Evolutionary conservation across 2,888 invertebrate genomes (phyloP), one percentile per base, ranked within the genome.

Genomic region (Oxystoma pomonae): DNA sequence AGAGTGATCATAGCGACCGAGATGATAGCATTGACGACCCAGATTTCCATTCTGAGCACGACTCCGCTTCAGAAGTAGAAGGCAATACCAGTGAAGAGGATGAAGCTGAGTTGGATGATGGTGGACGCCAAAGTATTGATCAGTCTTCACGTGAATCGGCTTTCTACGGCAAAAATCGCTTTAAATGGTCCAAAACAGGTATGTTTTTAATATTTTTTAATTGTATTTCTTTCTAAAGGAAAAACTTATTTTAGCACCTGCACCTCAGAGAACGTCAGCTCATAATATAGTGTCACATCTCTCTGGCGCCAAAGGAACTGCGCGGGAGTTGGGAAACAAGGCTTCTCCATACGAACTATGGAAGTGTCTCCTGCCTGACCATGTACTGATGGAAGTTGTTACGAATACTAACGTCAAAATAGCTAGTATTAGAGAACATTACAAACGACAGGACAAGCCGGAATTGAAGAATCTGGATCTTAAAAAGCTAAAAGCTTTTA

Each of bases 91-190:
- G 35, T 35, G 35, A 35, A 3, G 35, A 35, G 35, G 35, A 35
- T 35, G 35, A 35, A 3, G 35, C 35, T 12, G 35, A 35, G 35
- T 35, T 35, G 35, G 35, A 35, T 3, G 35, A 35, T 35, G 35
- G 35, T 35, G 35, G 35, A 35, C 3, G 35, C 35, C 5, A 3
- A 35, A 35, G 35, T 35, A 35, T 3, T 35, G 35, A 35, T 35
- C 35, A 35, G 3, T 35, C 35, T 35, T 35, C 35, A 35, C 35
- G 35, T 35, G 35, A 35, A 35, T 35, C 35, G 3, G 35, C 18
- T 18, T 53, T 64, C 17, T 61, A 55, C 20, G 64, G 61, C 16
- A 61, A 58, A 58, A 61, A 61, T 21, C 64, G 57, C 1, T 64
- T 61, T 19, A 55, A 35, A 20, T 58, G 61, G 64, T 60, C 58